These are phyloP conservation scores for Linyphia triangularis DNA, from an alignment of 2,888 invertebrate species.

Conservation along the genomic window DNA sequence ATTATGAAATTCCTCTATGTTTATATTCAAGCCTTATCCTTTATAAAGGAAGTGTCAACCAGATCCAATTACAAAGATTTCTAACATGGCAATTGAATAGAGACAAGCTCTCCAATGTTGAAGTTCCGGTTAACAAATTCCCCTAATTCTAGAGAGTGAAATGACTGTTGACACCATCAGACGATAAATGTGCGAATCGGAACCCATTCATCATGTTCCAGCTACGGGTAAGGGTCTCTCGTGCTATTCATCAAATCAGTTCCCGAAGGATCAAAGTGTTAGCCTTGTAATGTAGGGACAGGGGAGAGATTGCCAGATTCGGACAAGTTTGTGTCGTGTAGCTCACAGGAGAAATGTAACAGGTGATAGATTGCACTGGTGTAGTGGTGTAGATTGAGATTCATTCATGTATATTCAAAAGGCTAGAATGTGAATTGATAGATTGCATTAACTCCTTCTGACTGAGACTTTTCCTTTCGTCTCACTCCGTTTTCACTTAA, in stretches of 20 bases:
- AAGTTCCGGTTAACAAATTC: too few species aligned
- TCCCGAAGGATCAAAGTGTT: neutral
- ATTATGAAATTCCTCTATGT: too few species aligned
- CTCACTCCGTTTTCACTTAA: too few species aligned
- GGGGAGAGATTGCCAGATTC: neutral
- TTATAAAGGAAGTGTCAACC: neutral
- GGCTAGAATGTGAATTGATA: too few species aligned
- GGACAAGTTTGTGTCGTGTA: neutral
- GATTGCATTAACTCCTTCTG: too few species aligned
- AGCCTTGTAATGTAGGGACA: neutral
- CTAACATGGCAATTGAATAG: too few species aligned
- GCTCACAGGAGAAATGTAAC: neutral
- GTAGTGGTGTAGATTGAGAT: too few species aligned
- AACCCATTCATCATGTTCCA: constrained; percentile 24
- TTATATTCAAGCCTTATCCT: too few species aligned
- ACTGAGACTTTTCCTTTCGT: too few species aligned
- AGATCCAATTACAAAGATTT: too few species aligned
- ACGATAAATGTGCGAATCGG: constrained; percentile 11
- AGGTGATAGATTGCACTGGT: neutral
- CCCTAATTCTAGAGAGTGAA: constrained; percentile 13
- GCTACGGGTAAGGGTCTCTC: neutral
- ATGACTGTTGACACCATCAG: constrained; percentile 40
- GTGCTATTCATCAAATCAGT: neutral
- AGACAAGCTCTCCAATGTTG: too few species aligned
- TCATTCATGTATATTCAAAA: too few species aligned